Evolutionary conservation across 2,113 vertebrate genomes (phyloP), one percentile per base, ranked within the genome.

Genomic region (Pachyramphus minor): DNA sequence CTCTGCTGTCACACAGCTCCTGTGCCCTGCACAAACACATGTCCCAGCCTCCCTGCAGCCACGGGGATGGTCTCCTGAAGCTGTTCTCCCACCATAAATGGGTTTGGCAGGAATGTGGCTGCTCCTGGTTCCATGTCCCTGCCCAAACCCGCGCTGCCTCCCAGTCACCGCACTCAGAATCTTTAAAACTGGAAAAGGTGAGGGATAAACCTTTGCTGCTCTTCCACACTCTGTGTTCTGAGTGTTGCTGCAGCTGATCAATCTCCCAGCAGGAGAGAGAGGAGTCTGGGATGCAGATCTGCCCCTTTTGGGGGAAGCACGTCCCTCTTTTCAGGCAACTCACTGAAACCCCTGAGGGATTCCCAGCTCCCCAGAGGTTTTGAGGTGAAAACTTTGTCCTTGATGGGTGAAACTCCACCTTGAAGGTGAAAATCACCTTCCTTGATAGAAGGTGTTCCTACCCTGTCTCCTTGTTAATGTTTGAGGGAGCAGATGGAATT

Each of bases 1-100:
- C 60, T 31, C 64, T 22, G 24, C 31, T 28, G 20, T n/a, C 41
- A 17, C 20, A 1, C 4, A 2, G 56, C 52, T 47, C 52, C 0
- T 8, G 12, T 25, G 39, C 33, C 64, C 35, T 28, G 45, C 37
- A 27, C 35, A 9, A 22, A 0, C 8, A 6, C 12, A 0, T 6
- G 28, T 37, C 25, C 11, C 27, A 33, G 24, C 39, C n/a, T 75
- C 33, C 24, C 30, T 8, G 50, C 47, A n/a, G 27, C 1, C 37
- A 0, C 4, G 15, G 39, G 21, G 60, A 6, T 4, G 10, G 2
- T 25, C 58, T 53, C 37, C 83, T 19, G 30, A 21, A 14, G 0
- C 58, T 3, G 0, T 25, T 19, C 9, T 31, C 58, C n/a, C 68
- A 25, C 44, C 35, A 8, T 37, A 27, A 16, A 31, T 21, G 76